Base-by-base conservation (phyloP, 1,140 invertebrate genomes). In the Palaemon carinicauda region DNA sequence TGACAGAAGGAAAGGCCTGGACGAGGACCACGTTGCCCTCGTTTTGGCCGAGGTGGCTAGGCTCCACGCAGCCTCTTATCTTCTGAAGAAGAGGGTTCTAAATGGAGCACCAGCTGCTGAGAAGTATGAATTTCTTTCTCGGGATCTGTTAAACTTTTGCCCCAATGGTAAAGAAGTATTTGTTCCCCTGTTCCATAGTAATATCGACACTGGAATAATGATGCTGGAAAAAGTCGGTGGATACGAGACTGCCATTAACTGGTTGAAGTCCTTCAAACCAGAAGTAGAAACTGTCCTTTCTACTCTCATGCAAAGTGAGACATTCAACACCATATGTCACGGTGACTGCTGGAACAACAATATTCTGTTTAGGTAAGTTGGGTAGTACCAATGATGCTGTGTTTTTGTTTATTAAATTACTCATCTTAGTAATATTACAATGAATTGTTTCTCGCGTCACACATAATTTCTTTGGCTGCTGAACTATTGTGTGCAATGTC, bases 271-370 rank as follows among this genome's bases (percentile, higher is more conserved):
- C 31, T 51, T 41, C 41, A 41, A 41, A 7, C 1, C 12, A 12
- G 41, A 41, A 12, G 0, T 41, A 41, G 41, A 41, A 41, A 7
- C 7, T 41, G 41, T 7, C 12, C 12, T 41, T 41, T 1, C 41
- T 1, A 41, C 41, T 41, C 7, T 0, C 41, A 41, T 41, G 41
- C 41, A 41, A 41, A 65, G 10, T 54, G 27, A 52, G 9, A 31
- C 29, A 0, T 84, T 75, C 24, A 27, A 75, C 52, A 41, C 51
- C 3, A 3, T 84, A 10, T 75, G 82, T 53, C 77, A 82, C 33
- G 82, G 80, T 10, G 56, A 84, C 53, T 83, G 53, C 56, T 80
- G 81, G 81, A 71, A 80, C 80, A 84, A 79, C 78, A 80, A 84
- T 27, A 65, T 80, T 60, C 52, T 88, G 51, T 80, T 82, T 65